phyloP scores from a whole-genome alignment of 2,888 invertebrate species.

The Euzetes globulus region DNA sequence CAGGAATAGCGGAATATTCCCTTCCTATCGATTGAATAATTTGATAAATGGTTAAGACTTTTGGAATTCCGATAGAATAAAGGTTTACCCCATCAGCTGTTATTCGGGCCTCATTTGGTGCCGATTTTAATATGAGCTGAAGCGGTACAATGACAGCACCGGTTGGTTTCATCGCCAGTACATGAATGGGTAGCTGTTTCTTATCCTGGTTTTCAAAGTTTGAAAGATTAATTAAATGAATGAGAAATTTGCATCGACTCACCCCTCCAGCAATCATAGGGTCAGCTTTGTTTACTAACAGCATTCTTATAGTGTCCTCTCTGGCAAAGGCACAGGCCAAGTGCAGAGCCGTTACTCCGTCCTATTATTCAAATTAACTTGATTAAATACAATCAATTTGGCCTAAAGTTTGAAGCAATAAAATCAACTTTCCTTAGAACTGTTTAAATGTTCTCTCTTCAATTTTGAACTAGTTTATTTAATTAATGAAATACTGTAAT shows the following conservation, averaged over 20 bases:
- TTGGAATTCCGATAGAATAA: background rate
- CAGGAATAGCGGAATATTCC: constrained; percentile 83
- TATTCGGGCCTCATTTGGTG: constrained; percentile 80
- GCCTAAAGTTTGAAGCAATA: too few species aligned
- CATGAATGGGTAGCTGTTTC: constrained; percentile 86
- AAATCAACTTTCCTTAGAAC: too few species aligned
- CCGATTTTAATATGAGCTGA: constrained; percentile 73
- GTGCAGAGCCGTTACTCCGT: constrained; percentile 90
- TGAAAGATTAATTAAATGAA: too few species aligned
- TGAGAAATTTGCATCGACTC: too few species aligned
- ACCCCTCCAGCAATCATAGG: constrained; percentile 89
- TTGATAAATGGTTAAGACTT: too few species aligned
- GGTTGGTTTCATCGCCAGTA: constrained; percentile 85
- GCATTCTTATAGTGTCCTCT: constrained; percentile 85
- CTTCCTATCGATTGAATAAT: constrained; percentile 54
- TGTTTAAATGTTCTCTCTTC: too few species aligned
- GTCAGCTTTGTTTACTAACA: constrained; percentile 81
- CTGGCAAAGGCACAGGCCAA: constrained; percentile 88
- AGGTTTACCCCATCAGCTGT: constrained; percentile 76
- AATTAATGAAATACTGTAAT: too few species aligned
- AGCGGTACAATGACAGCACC: constrained; percentile 86
- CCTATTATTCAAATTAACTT: constrained; percentile 62
- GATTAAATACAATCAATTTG: too few species aligned
- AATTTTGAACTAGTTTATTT: too few species aligned
- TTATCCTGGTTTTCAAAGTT: constrained; percentile 59